A percentile compares a stretch with the other conserved stretches of the same genome.
phyloP scores from a whole-genome alignment of 2,113 vertebrate genomes.

The Platichthys stellatus region DNA sequence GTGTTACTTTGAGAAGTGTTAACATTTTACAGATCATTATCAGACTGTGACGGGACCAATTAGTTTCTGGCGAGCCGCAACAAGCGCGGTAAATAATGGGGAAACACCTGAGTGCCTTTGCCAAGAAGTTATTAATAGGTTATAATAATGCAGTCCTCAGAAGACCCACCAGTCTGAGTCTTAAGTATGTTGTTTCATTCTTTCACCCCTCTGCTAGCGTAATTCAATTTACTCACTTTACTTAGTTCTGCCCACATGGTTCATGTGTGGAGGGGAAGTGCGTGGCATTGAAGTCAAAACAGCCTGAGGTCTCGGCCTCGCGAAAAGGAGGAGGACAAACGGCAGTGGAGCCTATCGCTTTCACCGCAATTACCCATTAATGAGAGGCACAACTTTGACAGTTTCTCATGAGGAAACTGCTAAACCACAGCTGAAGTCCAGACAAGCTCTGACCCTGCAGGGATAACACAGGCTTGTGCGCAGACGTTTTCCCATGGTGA shows the following conservation, averaged over 20 bases:
- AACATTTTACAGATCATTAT: not conserved
- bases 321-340: slow-evolving; percentile 14
- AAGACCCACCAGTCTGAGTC: not conserved
- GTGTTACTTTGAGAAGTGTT: not conserved
- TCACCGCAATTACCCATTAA: slow-evolving; percentile 44
- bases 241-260: slow-evolving; percentile 50
- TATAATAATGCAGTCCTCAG: not conserved
- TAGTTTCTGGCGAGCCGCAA: not conserved
- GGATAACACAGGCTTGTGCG: slow-evolving; percentile 45
- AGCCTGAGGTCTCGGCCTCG: slow-evolving; percentile 40
- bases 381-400: slow-evolving; percentile 39
- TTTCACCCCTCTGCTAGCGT: slow-evolving; percentile 21
- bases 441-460: slow-evolving; percentile 22
- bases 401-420: slow-evolving; percentile 22
- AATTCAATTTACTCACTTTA: slow-evolving; percentile 62
- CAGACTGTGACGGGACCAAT: not conserved
- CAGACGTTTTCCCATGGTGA: slow-evolving; percentile 71
- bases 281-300: slow-evolving; percentile 49
- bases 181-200: slow-evolving; percentile 25
- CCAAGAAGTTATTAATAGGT: not conserved
- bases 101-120: not conserved
- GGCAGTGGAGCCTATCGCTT: slow-evolving; percentile 25
- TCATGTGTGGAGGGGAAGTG: slow-evolving; percentile 37
- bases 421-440: slow-evolving; percentile 31
- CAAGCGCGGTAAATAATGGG: not conserved